phyloP scores from a whole-genome alignment of 2,113 vertebrate species.

The Chamaea fasciata region DNA sequence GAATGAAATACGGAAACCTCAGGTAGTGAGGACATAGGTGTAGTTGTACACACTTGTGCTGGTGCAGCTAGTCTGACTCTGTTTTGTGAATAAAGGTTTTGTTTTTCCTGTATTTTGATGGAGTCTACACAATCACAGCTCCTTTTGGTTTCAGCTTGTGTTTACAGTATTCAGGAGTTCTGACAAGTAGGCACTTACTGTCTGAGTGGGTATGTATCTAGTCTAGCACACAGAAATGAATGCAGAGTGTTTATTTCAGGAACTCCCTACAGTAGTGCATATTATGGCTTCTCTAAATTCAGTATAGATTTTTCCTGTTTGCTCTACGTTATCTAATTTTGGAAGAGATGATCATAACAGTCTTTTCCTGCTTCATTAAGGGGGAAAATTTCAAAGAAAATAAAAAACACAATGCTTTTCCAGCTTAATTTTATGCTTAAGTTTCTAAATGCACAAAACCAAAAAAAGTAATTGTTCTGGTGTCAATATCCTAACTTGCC shows the following conservation, averaged over 20 bases:
- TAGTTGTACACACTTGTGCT: background rate
- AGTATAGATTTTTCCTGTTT: conserved; percentile 1
- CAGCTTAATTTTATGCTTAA: background rate
- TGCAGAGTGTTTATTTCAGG: conserved; percentile 21
- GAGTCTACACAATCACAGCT: background rate
- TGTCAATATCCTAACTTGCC: background rate
- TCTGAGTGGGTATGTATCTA: conserved; percentile 12
- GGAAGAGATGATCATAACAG: background rate
- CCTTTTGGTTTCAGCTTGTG: background rate
- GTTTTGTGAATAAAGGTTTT: background rate
- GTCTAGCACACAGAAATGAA: background rate
- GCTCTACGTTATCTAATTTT: background rate
- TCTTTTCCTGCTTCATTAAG: background rate
- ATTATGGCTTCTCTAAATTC: background rate
- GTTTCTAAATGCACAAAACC: background rate
- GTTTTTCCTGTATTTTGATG: background rate
- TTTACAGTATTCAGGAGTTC: background rate
- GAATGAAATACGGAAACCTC: background rate
- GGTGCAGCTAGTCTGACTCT: background rate
- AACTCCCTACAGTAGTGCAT: background rate
- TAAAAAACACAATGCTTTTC: background rate
- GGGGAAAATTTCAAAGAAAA: background rate
- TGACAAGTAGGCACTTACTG: conserved; percentile 13
- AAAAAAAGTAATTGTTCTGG: background rate
- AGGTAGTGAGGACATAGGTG: background rate